Evolutionary conservation across 2,888 invertebrate species (phyloP).

Genomic region (Amblyteles armatorius): DNA sequence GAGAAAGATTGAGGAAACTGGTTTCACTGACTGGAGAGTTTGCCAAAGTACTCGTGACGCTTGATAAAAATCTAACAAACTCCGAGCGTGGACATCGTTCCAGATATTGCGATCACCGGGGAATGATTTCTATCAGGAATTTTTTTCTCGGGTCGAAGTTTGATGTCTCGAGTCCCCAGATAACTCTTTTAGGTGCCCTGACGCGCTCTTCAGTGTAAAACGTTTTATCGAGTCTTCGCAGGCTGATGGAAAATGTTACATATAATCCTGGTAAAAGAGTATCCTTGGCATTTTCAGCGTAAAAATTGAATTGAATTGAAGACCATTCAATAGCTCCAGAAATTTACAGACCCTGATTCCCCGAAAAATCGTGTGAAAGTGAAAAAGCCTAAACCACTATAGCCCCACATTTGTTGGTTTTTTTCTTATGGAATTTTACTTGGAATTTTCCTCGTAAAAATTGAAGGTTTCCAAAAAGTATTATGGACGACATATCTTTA

Average conservation of each 20-base stretch:
- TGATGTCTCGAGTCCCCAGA: too few relatives aligned
- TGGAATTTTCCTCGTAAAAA: too few relatives aligned
- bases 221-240: neutral
- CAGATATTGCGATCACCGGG: neutral
- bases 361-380: neutral
- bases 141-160: too few relatives aligned
- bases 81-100: neutral
- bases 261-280: too few relatives aligned
- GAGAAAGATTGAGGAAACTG: conserved; percentile 3
- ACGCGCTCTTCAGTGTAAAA: neutral
- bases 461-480: too few relatives aligned
- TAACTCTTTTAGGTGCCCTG: neutral
- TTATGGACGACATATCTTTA: too few relatives aligned
- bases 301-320: too few relatives aligned
- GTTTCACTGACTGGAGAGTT: neutral
- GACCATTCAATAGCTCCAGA: neutral
- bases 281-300: too few relatives aligned
- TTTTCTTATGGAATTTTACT: neutral
- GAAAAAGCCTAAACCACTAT: too few relatives aligned
- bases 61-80: neutral
- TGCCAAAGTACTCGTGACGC: neutral
- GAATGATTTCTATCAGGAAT: neutral
- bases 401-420: neutral
- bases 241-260: neutral
- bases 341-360: neutral